Evolutionary conservation across 2,888 invertebrate genomes (phyloP).

Genomic region (Lapara coniferarum): DNA sequence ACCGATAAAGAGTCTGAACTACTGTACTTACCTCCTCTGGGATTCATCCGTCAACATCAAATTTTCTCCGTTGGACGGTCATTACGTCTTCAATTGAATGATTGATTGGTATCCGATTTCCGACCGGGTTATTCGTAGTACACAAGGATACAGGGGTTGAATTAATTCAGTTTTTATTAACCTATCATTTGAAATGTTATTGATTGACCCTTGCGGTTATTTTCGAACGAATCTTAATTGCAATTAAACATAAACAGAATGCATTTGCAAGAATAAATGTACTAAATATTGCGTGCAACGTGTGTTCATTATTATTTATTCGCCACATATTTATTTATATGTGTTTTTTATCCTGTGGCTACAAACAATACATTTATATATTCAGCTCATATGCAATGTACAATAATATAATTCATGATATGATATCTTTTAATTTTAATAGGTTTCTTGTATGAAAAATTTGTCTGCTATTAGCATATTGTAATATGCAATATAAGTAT

Average conservation of each 20-base stretch:
- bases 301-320: conserved; percentile 1
- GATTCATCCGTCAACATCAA: no score
- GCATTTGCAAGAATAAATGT: conserved; percentile 9
- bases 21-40: no score
- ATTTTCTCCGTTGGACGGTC: conserved; percentile 34
- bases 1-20: no score
- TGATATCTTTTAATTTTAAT: neutral
- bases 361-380: neutral
- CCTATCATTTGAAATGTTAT: conserved; percentile 7
- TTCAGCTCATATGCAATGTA: neutral
- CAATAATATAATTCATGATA: neutral
- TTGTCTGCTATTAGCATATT: no score
- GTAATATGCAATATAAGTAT: no score
- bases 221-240: conserved; percentile 15
- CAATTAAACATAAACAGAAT: conserved; percentile 11
- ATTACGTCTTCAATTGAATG: conserved; percentile 34
- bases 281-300: conserved; percentile 16
- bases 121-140: conserved; percentile 13
- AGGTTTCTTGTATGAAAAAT: no score
- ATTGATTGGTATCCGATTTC: conserved; percentile 35
- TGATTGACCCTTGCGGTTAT: conserved; percentile 1
- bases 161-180: conserved; percentile 28
- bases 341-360: conserved; percentile 7
- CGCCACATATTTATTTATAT: conserved; percentile 7
- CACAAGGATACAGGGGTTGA: conserved; percentile 25